phyloP scores from a whole-genome alignment of 2,888 invertebrate species.

The Latrodectus elegans region DNA sequence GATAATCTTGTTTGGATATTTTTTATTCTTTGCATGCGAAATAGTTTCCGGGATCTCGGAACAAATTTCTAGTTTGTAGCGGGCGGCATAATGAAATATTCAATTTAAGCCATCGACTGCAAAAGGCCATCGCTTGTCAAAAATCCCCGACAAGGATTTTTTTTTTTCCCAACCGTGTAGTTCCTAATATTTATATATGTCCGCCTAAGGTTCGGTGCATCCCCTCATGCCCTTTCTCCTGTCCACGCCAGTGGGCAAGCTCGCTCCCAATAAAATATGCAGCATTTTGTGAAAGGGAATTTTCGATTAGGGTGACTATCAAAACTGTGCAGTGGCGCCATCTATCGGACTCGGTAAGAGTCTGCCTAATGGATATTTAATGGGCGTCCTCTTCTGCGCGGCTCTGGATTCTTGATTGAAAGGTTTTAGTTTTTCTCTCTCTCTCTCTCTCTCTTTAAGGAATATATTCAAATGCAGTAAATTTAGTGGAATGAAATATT shows the following conservation, averaged over 20 bases:
- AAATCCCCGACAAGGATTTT: constrained; percentile 21
- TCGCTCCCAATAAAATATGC: constrained; percentile 59
- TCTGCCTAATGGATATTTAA: constrained; percentile 66
- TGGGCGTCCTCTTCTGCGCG: constrained; percentile 33
- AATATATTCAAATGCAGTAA: constrained; percentile 25
- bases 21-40: no score
- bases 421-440: constrained; percentile 9
- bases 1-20: no score
- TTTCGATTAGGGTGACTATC: constrained; percentile 39
- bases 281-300: constrained; percentile 30
- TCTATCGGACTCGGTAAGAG: constrained; percentile 36
- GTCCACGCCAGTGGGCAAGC: constrained; percentile 41
- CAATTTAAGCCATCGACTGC: constrained; percentile 34
- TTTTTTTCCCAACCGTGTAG: constrained; percentile 12
- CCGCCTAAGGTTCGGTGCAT: background rate
- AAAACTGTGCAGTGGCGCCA: constrained; percentile 49
- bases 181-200: background rate
- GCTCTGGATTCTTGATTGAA: constrained; percentile 37
- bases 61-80: background rate
- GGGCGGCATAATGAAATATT: constrained; percentile 43
- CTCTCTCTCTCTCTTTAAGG: constrained; percentile 1
- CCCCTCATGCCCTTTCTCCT: constrained; percentile 2
- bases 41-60: no score
- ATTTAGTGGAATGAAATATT: constrained; percentile 49
- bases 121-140: background rate